phyloP scores from a whole-genome alignment of 2,797 vertebrate genomes.

The Xenentodon cancila region DNA sequence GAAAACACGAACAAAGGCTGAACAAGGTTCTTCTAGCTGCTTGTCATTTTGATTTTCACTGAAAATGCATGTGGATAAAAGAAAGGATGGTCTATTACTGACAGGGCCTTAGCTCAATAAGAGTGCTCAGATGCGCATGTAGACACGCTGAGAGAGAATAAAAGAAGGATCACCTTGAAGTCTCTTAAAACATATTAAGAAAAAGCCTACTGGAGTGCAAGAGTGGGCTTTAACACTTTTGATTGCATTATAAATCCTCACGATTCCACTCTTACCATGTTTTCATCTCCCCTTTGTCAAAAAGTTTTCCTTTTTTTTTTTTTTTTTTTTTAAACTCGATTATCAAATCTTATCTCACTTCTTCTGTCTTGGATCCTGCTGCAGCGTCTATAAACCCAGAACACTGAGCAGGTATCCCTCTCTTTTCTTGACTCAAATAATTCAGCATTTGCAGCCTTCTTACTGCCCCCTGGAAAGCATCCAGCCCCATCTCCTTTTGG shows the following conservation, averaged over 20 bases:
- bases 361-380: background rate
- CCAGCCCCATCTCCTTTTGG: background rate
- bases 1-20: slow-evolving; percentile 23
- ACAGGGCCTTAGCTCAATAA: no score
- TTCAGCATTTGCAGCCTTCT: background rate
- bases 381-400: background rate
- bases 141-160: background rate
- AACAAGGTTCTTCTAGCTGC: background rate
- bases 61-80: slow-evolving; percentile 5
- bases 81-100: background rate
- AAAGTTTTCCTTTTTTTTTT: background rate
- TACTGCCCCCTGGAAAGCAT: background rate
- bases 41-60: slow-evolving; percentile 11
- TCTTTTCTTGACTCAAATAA: background rate
- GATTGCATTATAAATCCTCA: background rate
- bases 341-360: background rate
- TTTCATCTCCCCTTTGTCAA: background rate
- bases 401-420: background rate
- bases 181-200: background rate
- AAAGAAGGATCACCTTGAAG: background rate
- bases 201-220: background rate
- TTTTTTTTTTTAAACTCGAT: background rate
- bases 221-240: background rate
- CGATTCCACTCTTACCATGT: background rate
- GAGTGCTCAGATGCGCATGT: background rate